A percentile compares a stretch with the other conserved stretches of the same genome.
Conservation (phyloP, 2,888 invertebrate genomes). For the Linnaemya tessellans region DNA sequence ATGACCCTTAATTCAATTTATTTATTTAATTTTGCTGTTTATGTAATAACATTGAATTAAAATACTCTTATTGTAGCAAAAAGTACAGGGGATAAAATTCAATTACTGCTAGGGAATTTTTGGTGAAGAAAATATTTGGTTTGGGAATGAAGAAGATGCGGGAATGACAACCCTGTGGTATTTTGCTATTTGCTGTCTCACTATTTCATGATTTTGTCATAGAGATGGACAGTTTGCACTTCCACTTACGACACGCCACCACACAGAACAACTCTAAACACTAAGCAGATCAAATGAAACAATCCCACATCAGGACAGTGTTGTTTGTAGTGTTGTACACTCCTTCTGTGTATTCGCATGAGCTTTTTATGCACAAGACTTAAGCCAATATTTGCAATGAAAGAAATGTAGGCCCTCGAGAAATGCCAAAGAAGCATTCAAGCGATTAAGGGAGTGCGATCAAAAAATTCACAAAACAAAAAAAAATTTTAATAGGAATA, state of each 20-base stretch:
- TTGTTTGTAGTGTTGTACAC: conserved; percentile 10
- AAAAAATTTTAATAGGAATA: too few species aligned
- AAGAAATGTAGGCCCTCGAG: background rate
- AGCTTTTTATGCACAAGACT: background rate
- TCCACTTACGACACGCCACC: conserved; percentile 9
- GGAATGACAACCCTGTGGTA: too few species aligned
- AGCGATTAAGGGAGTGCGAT: background rate
- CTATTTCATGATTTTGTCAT: conserved; percentile 2
- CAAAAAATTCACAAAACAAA: background rate
- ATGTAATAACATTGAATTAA: too few species aligned
- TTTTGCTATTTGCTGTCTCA: background rate
- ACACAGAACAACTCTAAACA: conserved; percentile 1
- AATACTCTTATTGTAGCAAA: too few species aligned
- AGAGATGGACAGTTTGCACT: conserved; percentile 16
- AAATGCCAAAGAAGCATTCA: background rate
- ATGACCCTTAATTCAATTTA: too few species aligned
- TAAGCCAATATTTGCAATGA: conserved; percentile 12
- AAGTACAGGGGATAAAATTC: too few species aligned
- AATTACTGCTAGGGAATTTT: too few species aligned
- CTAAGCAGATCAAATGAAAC: background rate
- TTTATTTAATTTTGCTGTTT: too few species aligned
- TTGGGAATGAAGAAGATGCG: too few species aligned
- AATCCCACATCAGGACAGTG: background rate
- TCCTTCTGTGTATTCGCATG: background rate
- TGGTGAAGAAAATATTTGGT: too few species aligned